Evolutionary conservation across 2,797 vertebrate species (phyloP).

Genomic region (Fratercula arctica): DNA sequence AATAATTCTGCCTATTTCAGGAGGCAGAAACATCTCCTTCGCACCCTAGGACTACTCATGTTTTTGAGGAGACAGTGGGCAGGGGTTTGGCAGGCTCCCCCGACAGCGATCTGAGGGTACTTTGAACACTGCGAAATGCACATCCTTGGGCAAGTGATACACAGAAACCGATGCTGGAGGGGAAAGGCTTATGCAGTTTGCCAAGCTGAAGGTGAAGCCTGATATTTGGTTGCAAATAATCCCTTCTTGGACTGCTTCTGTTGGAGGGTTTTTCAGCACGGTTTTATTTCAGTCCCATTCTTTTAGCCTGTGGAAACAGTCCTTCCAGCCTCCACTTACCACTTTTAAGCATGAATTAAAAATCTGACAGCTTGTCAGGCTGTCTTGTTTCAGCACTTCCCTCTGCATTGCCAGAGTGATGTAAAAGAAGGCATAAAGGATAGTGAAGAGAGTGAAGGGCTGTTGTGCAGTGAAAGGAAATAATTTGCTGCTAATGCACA

Average conservation of each 20-base stretch:
- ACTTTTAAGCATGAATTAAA: constrained; percentile 34
- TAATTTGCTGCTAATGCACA: constrained; percentile 27
- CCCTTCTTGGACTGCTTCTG: neutral
- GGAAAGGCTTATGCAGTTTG: neutral
- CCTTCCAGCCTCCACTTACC: constrained; percentile 1
- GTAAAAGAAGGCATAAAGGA: neutral
- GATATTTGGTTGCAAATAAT: neutral
- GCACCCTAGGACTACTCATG: neutral
- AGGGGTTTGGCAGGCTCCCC: neutral
- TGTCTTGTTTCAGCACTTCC: neutral
- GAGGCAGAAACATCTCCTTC: neutral
- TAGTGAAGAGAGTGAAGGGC: neutral
- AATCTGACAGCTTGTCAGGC: constrained; percentile 21
- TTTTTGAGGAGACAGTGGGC: neutral
- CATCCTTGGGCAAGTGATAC: neutral
- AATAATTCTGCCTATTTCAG: neutral
- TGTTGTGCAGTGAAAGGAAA: neutral
- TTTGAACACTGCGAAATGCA: neutral
- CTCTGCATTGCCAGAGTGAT: neutral
- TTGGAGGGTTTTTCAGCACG: neutral
- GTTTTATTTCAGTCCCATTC: neutral
- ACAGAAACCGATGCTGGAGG: neutral
- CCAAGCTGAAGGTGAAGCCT: neutral
- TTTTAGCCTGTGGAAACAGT: neutral
- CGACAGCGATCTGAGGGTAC: neutral